These are phyloP conservation scores for Tapirus terrestris DNA, from an alignment of 2,113 vertebrate genomes.

Conservation along the genomic window DNA sequence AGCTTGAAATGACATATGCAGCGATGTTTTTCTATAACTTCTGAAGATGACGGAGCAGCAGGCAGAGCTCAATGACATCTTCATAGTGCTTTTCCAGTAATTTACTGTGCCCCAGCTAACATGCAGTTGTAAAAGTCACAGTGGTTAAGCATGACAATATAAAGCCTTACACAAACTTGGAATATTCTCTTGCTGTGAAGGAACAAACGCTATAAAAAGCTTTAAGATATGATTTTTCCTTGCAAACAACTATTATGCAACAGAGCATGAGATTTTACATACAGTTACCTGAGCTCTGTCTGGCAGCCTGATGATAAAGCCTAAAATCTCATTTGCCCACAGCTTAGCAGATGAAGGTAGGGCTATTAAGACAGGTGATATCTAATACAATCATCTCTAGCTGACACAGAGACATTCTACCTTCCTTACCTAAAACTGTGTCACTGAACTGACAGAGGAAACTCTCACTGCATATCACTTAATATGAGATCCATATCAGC, in stretches of 20 bases:
- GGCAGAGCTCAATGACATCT: background rate
- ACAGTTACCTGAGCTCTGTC: conserved; percentile 50
- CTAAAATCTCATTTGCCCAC: conserved; percentile 54
- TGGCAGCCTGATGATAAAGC: conserved; percentile 55
- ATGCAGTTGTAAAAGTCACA: conserved; percentile 44
- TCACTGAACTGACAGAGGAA: conserved; percentile 71
- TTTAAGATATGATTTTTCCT: conserved; percentile 16
- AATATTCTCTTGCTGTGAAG: conserved; percentile 41
- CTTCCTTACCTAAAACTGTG: conserved; percentile 59
- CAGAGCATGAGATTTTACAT: conserved; percentile 52
- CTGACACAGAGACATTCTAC: conserved; percentile 35
- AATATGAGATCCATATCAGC: conserved; percentile 45
- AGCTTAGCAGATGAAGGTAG: conserved; percentile 47
- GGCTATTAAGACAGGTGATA: conserved; percentile 32
- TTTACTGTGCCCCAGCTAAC: conserved; percentile 4
- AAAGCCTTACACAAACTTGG: conserved; percentile 41
- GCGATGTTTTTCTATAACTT: background rate
- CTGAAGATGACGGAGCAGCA: background rate
- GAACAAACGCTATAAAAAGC: conserved; percentile 39
- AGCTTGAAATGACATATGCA: background rate
- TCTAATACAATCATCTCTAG: conserved; percentile 57
- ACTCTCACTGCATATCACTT: conserved; percentile 69
- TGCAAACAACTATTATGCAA: conserved; percentile 55
- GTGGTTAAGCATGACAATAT: conserved; percentile 7
- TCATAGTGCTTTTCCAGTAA: conserved; percentile 26